Conservation (phyloP, 2,797 vertebrate species). For the Sardinella longiceps region DNA sequence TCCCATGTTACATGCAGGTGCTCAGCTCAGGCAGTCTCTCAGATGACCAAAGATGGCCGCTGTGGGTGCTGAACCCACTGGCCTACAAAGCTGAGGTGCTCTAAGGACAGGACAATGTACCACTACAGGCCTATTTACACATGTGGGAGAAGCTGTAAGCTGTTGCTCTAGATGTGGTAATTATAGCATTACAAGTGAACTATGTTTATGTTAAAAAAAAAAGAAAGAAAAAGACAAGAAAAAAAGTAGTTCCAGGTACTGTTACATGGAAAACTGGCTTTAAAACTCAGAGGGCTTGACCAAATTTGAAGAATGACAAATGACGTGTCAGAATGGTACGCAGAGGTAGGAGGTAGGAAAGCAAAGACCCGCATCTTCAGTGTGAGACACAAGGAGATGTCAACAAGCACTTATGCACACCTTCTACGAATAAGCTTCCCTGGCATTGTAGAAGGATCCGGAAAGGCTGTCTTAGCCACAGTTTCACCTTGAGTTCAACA, state of each 20-base stretch:
- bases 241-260: not conserved
- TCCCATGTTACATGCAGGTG: not conserved
- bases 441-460: not conserved
- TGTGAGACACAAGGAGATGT: constrained; percentile 56
- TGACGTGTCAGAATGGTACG: not conserved
- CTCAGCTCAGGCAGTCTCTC: constrained; percentile 18
- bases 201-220: constrained; percentile 3
- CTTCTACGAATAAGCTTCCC: not conserved
- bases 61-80: constrained; percentile 10
- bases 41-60: not conserved
- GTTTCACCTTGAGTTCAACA: no score
- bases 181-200: not conserved
- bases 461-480: not conserved
- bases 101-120: not conserved
- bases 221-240: no score
- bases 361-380: constrained; percentile 45
- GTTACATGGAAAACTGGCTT: not conserved
- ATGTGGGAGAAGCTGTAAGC: not conserved
- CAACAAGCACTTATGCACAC: constrained; percentile 67
- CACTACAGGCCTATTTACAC: not conserved
- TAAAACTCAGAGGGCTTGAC: not conserved
- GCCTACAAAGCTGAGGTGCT: not conserved
- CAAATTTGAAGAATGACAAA: not conserved
- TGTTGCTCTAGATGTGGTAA: not conserved
- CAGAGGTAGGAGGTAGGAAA: constrained; percentile 38